A percentile compares a stretch with the other conserved stretches of the same genome.
Evolutionary conservation across 2,113 vertebrate species (phyloP).

Genomic region (Halcyon malimbica): DNA sequence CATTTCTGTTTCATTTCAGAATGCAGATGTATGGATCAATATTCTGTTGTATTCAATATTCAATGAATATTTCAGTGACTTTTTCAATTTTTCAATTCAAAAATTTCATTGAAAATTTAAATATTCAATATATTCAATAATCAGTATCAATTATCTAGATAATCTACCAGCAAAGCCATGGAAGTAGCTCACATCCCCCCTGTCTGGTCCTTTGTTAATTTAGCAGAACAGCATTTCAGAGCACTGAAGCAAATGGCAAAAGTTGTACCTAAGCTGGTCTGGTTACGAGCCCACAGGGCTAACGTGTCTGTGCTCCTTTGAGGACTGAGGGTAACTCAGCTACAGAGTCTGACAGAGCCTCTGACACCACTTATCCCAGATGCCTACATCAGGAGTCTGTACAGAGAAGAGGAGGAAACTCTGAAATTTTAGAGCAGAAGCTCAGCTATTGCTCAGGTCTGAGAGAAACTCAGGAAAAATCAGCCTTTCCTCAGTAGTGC

Average conservation of each 20-base stretch:
- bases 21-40: background rate
- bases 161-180: background rate
- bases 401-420: background rate
- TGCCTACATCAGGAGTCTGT: background rate
- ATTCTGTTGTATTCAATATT: no score
- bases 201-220: background rate
- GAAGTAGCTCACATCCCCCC: fast-evolving
- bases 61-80: no score
- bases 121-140: no score
- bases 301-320: background rate
- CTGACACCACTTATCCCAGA: background rate
- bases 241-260: background rate
- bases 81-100: no score
- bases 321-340: background rate
- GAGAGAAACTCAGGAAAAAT: background rate
- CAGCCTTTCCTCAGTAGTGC: background rate
- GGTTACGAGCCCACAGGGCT: background rate
- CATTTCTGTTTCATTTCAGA: background rate
- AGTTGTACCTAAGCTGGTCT: background rate
- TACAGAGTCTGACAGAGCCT: background rate
- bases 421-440: background rate
- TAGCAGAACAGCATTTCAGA: background rate
- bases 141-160: no score
- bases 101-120: no score
- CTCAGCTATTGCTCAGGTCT: background rate